These are phyloP conservation scores for Grammomys surdaster DNA, from an alignment of 2,113 vertebrate species.

Conservation along the genomic window DNA sequence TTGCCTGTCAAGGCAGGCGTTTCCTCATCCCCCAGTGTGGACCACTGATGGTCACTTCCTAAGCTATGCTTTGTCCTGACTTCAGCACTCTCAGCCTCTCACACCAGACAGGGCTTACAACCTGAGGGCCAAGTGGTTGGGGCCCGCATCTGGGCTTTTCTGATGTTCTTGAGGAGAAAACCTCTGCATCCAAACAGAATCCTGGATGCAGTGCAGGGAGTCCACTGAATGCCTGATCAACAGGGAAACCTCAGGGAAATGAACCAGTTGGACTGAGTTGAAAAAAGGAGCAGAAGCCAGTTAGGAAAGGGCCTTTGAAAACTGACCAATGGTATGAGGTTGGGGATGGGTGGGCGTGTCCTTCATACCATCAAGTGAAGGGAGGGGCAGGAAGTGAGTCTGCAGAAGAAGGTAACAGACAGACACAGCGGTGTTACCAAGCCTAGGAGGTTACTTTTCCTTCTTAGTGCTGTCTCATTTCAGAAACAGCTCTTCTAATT, in stretches of 20 bases:
- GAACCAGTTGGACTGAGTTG: not conserved
- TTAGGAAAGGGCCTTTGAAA: not conserved
- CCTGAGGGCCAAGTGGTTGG: not conserved
- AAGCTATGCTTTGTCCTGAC: not conserved
- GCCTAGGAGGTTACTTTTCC: not conserved
- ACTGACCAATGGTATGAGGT: not conserved
- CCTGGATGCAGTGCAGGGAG: not conserved
- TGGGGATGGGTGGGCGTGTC: not conserved
- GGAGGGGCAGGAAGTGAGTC: not conserved
- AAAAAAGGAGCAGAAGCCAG: no score
- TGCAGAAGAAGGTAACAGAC: no score
- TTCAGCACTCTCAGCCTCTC: not conserved
- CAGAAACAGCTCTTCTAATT: not conserved
- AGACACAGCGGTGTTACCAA: not conserved
- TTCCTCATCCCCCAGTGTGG: not conserved
- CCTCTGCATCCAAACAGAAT: not conserved
- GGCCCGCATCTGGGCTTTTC: not conserved
- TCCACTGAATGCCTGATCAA: accelerated
- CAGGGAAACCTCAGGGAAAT: not conserved
- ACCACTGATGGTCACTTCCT: not conserved
- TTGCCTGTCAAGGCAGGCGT: not conserved
- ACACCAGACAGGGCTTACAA: not conserved
- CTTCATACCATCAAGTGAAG: not conserved
- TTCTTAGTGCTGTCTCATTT: not conserved
- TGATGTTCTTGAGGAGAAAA: not conserved